Evolutionary conservation across 2,888 invertebrate genomes (phyloP).

Genomic region (Aricia artaxerxes): DNA sequence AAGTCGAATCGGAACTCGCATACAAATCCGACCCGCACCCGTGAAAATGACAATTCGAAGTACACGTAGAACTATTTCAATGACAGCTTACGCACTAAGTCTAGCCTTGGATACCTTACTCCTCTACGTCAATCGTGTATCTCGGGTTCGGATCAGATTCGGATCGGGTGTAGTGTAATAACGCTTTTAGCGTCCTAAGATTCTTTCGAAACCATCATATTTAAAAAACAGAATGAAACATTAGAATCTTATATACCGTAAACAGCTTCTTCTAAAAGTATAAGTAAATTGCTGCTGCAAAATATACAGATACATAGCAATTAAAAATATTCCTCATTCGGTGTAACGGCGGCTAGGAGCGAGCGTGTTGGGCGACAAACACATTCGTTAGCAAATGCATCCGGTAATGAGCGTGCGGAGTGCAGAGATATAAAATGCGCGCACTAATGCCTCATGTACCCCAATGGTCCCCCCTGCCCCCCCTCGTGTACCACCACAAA

Average conservation of each 20-base stretch:
- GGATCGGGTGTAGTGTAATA: background rate
- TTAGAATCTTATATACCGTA: too few relatives aligned
- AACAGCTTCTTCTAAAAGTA: too few relatives aligned
- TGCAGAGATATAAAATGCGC: conserved; percentile 17
- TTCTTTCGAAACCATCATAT: too few relatives aligned
- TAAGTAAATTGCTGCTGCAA: too few relatives aligned
- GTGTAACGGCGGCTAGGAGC: conserved; percentile 28
- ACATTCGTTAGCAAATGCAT: conserved; percentile 74
- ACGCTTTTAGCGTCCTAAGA: too few relatives aligned
- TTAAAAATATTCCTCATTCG: background rate
- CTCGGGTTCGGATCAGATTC: background rate
- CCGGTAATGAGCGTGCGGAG: conserved; percentile 66
- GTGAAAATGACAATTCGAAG: background rate
- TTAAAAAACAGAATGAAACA: too few relatives aligned
- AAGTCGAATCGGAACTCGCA: too few relatives aligned
- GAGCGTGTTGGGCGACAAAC: conserved; percentile 44
- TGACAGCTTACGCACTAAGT: background rate
- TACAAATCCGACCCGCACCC: too few relatives aligned
- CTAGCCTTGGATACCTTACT: background rate
- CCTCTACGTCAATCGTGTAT: background rate
- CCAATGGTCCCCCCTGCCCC: background rate
- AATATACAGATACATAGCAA: background rate
- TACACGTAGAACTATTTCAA: too few relatives aligned
- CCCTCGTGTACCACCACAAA: background rate
- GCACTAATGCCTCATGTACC: background rate